These are phyloP conservation scores for Allolobophora icterica DNA, from an alignment of 2,888 invertebrate species.

Conservation along the genomic window DNA sequence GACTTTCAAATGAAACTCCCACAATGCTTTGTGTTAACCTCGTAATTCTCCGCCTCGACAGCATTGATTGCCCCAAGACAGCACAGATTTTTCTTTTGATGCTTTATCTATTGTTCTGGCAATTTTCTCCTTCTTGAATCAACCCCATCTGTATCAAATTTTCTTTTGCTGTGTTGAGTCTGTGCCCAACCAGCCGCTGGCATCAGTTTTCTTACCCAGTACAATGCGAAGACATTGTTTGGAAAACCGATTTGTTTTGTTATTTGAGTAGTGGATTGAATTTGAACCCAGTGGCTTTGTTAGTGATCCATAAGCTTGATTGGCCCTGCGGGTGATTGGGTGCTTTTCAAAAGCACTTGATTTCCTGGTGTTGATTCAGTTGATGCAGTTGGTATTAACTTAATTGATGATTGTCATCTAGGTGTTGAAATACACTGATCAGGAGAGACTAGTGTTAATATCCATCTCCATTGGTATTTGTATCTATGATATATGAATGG, in stretches of 20 bases:
- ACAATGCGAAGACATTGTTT: not conserved
- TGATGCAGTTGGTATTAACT: not conserved
- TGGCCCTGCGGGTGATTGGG: not conserved
- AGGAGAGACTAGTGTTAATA: not conserved
- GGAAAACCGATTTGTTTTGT: not conserved
- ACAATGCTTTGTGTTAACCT: not conserved
- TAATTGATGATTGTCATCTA: not conserved
- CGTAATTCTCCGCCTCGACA: not conserved
- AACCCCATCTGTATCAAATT: not conserved
- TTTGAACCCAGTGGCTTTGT: not conserved
- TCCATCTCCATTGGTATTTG: not conserved
- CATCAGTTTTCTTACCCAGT: not conserved
- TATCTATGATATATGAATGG: not conserved
- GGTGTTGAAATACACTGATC: not conserved
- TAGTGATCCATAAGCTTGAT: constrained; percentile 6
- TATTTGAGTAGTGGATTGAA: not conserved
- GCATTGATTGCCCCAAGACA: not conserved
- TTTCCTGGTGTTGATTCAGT: not conserved
- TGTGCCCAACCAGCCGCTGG: not conserved
- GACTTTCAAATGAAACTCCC: not conserved
- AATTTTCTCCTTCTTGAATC: not conserved
- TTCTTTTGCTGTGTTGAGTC: not conserved
- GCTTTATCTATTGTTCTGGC: not conserved
- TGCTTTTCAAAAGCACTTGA: not conserved
- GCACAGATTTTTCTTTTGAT: not conserved